Base-by-base conservation (phyloP, 2,888 invertebrate species). In the Leptinotarsa peninsularis region DNA sequence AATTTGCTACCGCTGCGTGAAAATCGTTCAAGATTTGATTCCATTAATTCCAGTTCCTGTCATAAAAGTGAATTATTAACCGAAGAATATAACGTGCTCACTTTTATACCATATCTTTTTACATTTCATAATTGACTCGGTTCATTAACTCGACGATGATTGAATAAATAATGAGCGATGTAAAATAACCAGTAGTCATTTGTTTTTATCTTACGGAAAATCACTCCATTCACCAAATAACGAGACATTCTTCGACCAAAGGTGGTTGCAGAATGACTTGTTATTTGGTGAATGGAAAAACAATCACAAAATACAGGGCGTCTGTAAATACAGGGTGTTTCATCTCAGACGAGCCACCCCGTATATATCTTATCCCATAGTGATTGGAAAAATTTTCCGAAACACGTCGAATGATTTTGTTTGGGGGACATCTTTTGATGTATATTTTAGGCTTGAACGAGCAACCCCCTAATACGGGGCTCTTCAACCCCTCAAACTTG, bases 21-120 rank as follows among this genome's bases (percentile, higher is more conserved):
- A 73, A 77, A 77, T 72, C 72, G 68, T 72, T 67, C 74, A 70
- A 72, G 77, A 74, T 76, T 76, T 76, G 76, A 76, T 77, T 77
- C 74, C 77, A 77, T 77, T 77, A 77, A 73, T 77, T 54, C 71
- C 72, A 49, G 70, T 66, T n/a, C 70, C 77, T 63, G 67, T 77
- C 77, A 72, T 74, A 69, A 72, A 70, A n/a, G 69, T 74, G 77
- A 77, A 72, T 74, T 77, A 77, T 77, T 77, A 67, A 70, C 66
- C 72, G 71, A 43, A 60, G 70, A 70, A 70, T 70, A 76, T 67
- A 58, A 67, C 58, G 66, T 70, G 63, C 70, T 60, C 67, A 54
- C 68, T 68, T 72, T 66, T 56, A 68, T 60, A 67, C 67, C 73
- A 60, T 52, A 68, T 73, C 73, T 73, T 68, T 73, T 73, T 60